phyloP scores from a whole-genome alignment of 2,113 vertebrate genomes.

The Corvus moneduloides region DNA sequence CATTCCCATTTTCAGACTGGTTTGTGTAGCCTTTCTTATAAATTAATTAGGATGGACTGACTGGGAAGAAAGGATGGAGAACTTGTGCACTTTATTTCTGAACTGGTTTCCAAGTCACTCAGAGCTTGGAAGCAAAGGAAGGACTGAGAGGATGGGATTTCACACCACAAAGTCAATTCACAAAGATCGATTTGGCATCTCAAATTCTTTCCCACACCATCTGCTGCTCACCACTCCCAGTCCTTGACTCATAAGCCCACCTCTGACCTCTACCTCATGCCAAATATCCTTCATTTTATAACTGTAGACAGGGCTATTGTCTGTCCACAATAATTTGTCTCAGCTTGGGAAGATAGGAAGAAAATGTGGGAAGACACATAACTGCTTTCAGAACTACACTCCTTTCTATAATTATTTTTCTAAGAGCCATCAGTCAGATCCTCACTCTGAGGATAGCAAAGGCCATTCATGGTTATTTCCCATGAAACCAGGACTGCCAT shows the following conservation, averaged over 20 bases:
- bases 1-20: background rate
- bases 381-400: background rate
- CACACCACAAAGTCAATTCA: background rate
- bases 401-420: background rate
- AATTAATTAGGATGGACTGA: background rate
- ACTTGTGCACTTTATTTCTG: background rate
- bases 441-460: background rate
- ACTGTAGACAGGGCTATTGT: background rate
- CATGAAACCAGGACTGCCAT: background rate
- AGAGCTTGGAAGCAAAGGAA: background rate
- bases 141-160: background rate
- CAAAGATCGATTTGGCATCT: background rate
- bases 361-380: background rate
- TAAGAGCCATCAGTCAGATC: background rate
- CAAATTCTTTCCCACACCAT: constrained; percentile 11
- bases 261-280: background rate
- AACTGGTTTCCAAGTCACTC: background rate
- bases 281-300: background rate
- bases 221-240: background rate
- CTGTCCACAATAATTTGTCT: background rate
- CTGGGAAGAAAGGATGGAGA: background rate
- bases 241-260: background rate
- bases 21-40: background rate
- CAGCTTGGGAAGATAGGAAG: background rate
- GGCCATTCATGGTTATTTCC: background rate